These are phyloP conservation scores for Hippopotamus amphibius DNA, from an alignment of 2,113 vertebrate genomes.

Conservation along the genomic window DNA sequence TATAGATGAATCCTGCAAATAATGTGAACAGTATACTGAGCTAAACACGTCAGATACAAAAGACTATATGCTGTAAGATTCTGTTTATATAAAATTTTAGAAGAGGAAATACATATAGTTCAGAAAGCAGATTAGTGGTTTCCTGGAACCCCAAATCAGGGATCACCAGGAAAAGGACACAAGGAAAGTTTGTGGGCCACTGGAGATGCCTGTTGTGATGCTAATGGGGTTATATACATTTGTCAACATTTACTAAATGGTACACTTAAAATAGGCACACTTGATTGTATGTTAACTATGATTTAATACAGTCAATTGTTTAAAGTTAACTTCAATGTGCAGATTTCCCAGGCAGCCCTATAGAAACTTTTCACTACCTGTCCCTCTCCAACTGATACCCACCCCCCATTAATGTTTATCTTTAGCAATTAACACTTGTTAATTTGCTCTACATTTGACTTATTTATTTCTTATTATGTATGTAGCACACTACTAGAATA, in stretches of 20 bases:
- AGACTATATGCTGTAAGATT: background rate
- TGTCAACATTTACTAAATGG: background rate
- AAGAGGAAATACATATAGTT: background rate
- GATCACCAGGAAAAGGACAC: background rate
- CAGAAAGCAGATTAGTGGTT: background rate
- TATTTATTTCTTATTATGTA: background rate
- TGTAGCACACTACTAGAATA: background rate
- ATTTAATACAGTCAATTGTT: background rate
- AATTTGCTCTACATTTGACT: background rate
- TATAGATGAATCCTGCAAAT: background rate
- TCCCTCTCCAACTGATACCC: background rate
- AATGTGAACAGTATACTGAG: background rate
- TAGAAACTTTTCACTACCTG: background rate
- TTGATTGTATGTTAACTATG: background rate
- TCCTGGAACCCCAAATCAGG: background rate
- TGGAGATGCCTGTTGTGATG: background rate
- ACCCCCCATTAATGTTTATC: background rate
- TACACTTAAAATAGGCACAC: background rate
- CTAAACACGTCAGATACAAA: background rate
- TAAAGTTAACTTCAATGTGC: background rate
- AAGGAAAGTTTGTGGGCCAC: background rate
- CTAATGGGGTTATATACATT: background rate
- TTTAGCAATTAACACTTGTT: background rate
- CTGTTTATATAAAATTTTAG: background rate
- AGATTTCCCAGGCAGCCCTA: background rate